Evolutionary conservation across 2,113 vertebrate genomes (phyloP), one percentile per base, ranked within the genome.

Genomic region (Rhinolophus sinicus): DNA sequence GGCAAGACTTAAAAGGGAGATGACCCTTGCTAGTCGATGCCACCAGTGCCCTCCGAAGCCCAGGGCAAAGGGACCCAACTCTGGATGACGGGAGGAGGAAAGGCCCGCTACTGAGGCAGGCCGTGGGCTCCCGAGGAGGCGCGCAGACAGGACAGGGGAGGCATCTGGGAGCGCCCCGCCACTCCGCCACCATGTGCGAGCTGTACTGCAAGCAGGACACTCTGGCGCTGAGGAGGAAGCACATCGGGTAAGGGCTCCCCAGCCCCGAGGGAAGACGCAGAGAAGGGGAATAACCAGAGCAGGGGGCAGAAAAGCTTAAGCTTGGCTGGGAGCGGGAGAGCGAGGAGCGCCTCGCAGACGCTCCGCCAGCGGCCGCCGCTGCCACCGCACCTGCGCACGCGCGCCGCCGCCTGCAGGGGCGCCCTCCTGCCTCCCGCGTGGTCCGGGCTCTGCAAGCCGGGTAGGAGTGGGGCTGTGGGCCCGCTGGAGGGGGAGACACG

Each of bases 221-320:
- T 9, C 97, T 99, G 69, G 98, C 99, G 38, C 96, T 99, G 95
- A 98, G 99, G 88, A 98, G 93, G 95, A 99, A 98, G 96, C 98
- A 99, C 96, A 99, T 99, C 70, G 99, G 99, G 99, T 99, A 97
- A 99, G 99, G 44, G 14, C 21, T 21, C 12, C 28, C 33, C 3
- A 0, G 58, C 18, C n/a, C 4, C 3, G 16, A 21, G 26, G 40
- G 9, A 3, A 22, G 4, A 15, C 24, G 30, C 52, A 13, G 22
- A 35, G 28, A 62, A 14, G 21, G 33, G 26, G 24, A 10, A 22
- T 1, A 28, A 3, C 33, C 0, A 22, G 40, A 0, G 54, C 88
- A 1, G 52, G 28, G 7, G 3, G 8, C 26, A 6, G 9, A 28
- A 28, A 22, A 28, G n/a, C 82, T 0, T 50, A 4, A 35, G 56